phyloP scores from a whole-genome alignment of 2,113 vertebrate genomes.

The Ctenodactylus gundi region DNA sequence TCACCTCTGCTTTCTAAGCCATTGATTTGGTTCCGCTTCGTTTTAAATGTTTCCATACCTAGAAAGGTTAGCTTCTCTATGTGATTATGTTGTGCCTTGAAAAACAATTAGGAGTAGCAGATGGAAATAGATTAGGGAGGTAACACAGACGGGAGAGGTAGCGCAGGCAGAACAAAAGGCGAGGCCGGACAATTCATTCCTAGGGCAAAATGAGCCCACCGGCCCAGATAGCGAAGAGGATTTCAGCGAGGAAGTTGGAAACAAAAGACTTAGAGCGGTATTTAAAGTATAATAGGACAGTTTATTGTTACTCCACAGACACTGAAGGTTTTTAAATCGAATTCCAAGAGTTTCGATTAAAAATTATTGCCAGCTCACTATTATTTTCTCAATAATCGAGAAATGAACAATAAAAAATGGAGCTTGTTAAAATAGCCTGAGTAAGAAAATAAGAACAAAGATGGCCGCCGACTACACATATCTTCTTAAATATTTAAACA shows the following conservation, averaged over 20 bases:
- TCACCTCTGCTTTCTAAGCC: background rate
- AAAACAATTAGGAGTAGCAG: constrained; percentile 40
- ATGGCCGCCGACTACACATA: background rate
- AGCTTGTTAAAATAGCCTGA: background rate
- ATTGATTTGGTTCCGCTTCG: background rate
- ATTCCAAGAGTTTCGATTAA: background rate
- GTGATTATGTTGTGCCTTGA: background rate
- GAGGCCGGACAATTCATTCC: background rate
- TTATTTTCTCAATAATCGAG: constrained; percentile 11
- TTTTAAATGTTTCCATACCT: constrained; percentile 18
- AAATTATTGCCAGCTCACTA: background rate
- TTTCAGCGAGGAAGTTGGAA: background rate
- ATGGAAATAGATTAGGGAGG: background rate
- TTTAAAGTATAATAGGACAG: background rate
- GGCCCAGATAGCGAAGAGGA: background rate
- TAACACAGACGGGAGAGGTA: background rate
- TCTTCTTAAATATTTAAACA: constrained; percentile 24
- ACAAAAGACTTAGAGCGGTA: background rate
- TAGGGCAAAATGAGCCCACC: background rate
- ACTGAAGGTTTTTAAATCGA: background rate
- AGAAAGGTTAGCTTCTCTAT: background rate
- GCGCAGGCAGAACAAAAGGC: background rate
- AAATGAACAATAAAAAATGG: constrained; percentile 36
- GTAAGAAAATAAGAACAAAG: constrained; percentile 1
- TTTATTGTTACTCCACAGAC: background rate